A percentile compares a stretch with the other conserved stretches of the same genome.
Conservation (phyloP, 37 sponge, comb jelly and placozoan genomes). For the Agelas oroides region DNA sequence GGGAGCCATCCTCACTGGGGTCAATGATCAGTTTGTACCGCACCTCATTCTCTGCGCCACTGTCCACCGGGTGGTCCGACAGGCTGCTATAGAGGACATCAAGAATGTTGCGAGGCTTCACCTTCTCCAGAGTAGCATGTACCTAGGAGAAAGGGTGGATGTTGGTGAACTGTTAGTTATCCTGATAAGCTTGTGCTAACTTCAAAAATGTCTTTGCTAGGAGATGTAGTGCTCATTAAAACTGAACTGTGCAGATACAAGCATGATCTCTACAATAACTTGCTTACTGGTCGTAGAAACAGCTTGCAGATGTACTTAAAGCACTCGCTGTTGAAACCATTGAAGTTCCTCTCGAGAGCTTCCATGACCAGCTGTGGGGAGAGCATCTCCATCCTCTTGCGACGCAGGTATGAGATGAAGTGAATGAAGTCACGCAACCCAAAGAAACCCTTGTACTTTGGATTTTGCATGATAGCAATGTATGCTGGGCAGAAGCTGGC, state of each 20-base stretch:
- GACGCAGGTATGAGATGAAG: slow-evolving; percentile 77
- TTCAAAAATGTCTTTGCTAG: no score
- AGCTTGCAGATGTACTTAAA: slow-evolving; percentile 64
- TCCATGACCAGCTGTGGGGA: slow-evolving; percentile 72
- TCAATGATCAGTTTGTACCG: slow-evolving; percentile 92
- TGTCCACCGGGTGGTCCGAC: slow-evolving; percentile 43
- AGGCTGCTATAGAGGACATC: slow-evolving; percentile 72
- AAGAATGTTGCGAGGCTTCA: slow-evolving; percentile 52
- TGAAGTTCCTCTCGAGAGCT: slow-evolving; percentile 94
- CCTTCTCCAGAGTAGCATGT: neutral
- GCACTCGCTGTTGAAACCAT: slow-evolving; percentile 54
- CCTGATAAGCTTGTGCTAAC: no score
- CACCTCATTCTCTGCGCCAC: slow-evolving; percentile 74
- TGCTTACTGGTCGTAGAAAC: slow-evolving; percentile 60
- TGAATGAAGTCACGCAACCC: slow-evolving; percentile 92
- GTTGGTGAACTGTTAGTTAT: neutral
- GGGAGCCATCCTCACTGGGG: slow-evolving; percentile 84
- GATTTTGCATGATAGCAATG: slow-evolving; percentile 37
- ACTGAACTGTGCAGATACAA: no score
- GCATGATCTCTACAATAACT: no score
- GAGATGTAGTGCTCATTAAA: no score
- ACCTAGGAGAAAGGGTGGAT: slow-evolving; percentile 15
- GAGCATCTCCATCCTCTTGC: slow-evolving; percentile 48
- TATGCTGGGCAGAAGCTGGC: slow-evolving; percentile 62
- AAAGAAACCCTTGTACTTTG: slow-evolving; percentile 56